A percentile compares a stretch with the other conserved stretches of the same genome.
These are phyloP conservation scores for Collichthys lucidus DNA, from an alignment of 2,113 vertebrate genomes.

Conservation along the genomic window DNA sequence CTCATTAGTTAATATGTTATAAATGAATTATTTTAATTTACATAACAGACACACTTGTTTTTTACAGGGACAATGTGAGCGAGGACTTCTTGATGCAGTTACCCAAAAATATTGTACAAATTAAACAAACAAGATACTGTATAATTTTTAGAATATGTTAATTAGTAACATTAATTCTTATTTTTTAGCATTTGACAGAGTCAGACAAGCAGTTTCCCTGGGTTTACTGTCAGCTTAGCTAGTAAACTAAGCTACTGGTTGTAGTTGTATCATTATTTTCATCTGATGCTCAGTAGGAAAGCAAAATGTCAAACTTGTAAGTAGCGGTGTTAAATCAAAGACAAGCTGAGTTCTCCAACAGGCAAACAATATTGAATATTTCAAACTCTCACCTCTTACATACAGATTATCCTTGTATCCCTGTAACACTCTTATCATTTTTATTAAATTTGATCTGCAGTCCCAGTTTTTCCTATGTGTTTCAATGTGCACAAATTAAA, in stretches of 20 bases:
- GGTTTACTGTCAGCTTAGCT: neutral
- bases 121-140: neutral
- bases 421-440: neutral
- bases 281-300: neutral
- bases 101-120: neutral
- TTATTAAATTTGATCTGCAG: neutral
- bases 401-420: too few species aligned
- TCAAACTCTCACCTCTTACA: too few species aligned
- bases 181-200: neutral
- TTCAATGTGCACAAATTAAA: neutral
- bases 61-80: too few species aligned
- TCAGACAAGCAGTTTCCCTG: neutral
- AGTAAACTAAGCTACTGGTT: neutral
- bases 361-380: too few species aligned
- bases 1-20: neutral
- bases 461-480: neutral
- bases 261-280: too few species aligned
- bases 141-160: neutral
- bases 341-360: too few species aligned
- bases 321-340: too few species aligned
- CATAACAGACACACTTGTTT: too few species aligned
- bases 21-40: neutral
- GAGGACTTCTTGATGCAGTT: too few species aligned
- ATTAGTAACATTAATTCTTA: too few species aligned
- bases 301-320: too few species aligned